Evolutionary conservation across 1,140 invertebrate species (phyloP).

Genomic region (Nebria ingens): DNA sequence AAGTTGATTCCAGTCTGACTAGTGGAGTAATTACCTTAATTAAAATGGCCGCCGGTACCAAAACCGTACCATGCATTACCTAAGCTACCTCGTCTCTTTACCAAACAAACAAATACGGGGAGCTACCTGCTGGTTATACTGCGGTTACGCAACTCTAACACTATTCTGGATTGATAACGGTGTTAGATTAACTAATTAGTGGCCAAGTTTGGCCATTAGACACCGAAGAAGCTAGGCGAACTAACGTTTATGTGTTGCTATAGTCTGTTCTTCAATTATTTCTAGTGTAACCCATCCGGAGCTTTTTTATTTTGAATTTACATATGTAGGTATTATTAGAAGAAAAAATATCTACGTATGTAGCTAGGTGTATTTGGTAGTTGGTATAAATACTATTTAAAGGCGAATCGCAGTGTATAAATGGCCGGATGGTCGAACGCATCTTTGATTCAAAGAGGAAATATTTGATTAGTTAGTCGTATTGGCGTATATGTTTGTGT

Average conservation of each 20-base stretch:
- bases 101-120: not conserved
- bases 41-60: slow-evolving; percentile 45
- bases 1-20: slow-evolving; percentile 17
- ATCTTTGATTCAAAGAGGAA: not conserved
- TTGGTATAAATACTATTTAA: too few relatives aligned
- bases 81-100: slow-evolving; percentile 30
- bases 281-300: too few relatives aligned
- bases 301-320: too few relatives aligned
- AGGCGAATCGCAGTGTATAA: too few relatives aligned
- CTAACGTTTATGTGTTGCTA: too few relatives aligned
- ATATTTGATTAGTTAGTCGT: slow-evolving; percentile 1
- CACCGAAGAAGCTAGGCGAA: too few relatives aligned
- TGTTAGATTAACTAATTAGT: slow-evolving; percentile 5
- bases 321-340: too few relatives aligned
- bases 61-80: slow-evolving; percentile 49
- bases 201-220: not conserved
- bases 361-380: too few relatives aligned
- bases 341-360: too few relatives aligned
- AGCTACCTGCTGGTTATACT: slow-evolving; percentile 36
- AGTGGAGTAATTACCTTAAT: slow-evolving; percentile 33
- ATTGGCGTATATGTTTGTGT: not conserved
- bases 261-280: too few relatives aligned
- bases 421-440: too few relatives aligned
- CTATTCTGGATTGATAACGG: slow-evolving; percentile 1
- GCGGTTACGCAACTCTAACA: slow-evolving; percentile 10